phyloP scores from a whole-genome alignment of 2,888 invertebrate genomes.

The Cyrtodaria siliqua region DNA sequence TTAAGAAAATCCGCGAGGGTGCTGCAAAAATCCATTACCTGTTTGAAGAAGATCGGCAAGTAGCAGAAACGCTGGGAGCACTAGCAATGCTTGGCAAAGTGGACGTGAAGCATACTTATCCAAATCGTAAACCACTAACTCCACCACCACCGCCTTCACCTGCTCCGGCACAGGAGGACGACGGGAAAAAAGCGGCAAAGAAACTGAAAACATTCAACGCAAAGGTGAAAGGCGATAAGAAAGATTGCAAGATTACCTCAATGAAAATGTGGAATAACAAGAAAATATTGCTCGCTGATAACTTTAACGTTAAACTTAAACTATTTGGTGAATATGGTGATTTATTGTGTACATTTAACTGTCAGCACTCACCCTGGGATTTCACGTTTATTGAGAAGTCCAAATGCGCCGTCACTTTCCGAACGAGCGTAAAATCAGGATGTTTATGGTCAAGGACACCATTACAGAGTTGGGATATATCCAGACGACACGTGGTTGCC shows the following conservation, averaged over 20 bases:
- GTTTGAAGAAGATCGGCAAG: slow-evolving; percentile 57
- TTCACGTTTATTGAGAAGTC: slow-evolving; percentile 55
- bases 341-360: slow-evolving; percentile 26
- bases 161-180: slow-evolving; percentile 30
- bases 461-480: slow-evolving; percentile 44
- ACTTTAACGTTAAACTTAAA: slow-evolving; percentile 49
- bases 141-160: slow-evolving; percentile 59
- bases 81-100: slow-evolving; percentile 52
- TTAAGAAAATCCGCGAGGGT: slow-evolving; percentile 53
- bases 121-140: slow-evolving; percentile 42
- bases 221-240: slow-evolving; percentile 56
- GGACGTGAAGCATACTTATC: slow-evolving; percentile 59
- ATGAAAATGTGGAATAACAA: slow-evolving; percentile 61
- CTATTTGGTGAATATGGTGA: slow-evolving; percentile 60
- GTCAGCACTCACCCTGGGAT: slow-evolving; percentile 56
- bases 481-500: slow-evolving; percentile 41
- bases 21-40: slow-evolving; percentile 58
- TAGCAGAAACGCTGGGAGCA: slow-evolving; percentile 52
- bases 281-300: slow-evolving; percentile 50
- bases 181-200: slow-evolving; percentile 49
- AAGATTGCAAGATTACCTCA: slow-evolving; percentile 57
- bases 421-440: slow-evolving; percentile 54
- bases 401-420: slow-evolving; percentile 60
- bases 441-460: slow-evolving; percentile 49
- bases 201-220: slow-evolving; percentile 61